These are phyloP conservation scores for Diplosoma virens DNA, from an alignment of 23 tunicate genomes.

Conservation along the genomic window DNA sequence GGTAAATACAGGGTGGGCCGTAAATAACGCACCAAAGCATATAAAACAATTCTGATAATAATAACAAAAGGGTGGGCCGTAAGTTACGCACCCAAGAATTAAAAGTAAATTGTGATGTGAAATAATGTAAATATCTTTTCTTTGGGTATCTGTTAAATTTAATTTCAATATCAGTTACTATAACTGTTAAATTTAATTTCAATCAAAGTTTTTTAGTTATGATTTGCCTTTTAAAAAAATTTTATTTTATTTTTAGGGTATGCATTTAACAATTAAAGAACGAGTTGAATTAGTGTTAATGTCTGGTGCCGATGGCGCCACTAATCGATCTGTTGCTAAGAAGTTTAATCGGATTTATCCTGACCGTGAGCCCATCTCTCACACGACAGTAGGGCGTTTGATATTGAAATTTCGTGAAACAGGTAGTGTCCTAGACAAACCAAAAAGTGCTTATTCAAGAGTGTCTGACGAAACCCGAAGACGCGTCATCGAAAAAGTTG, in stretches of 20 bases:
- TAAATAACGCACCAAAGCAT: too few species aligned
- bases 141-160: too few species aligned
- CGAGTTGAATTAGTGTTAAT: slow-evolving; percentile 5
- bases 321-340: slow-evolving; percentile 16
- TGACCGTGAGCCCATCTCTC: slow-evolving; percentile 19
- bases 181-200: too few species aligned
- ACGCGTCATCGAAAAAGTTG: slow-evolving; percentile 22
- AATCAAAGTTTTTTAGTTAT: slow-evolving; percentile 9
- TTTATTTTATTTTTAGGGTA: neutral
- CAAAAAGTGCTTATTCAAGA: neutral
- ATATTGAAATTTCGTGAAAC: slow-evolving; percentile 20
- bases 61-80: too few species aligned
- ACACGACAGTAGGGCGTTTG: slow-evolving; percentile 15
- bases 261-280: neutral
- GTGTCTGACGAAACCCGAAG: slow-evolving; percentile 20
- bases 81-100: too few species aligned
- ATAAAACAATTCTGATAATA: too few species aligned
- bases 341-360: slow-evolving; percentile 14
- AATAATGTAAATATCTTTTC: too few species aligned
- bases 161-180: too few species aligned
- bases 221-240: slow-evolving; percentile 13
- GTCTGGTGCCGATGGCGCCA: slow-evolving; percentile 23
- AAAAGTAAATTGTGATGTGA: too few species aligned
- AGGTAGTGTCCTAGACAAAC: slow-evolving; percentile 20
- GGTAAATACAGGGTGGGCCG: too few species aligned